Base-by-base conservation (phyloP, 2,113 vertebrate species). In the Chaetodon trifascialis region DNA sequence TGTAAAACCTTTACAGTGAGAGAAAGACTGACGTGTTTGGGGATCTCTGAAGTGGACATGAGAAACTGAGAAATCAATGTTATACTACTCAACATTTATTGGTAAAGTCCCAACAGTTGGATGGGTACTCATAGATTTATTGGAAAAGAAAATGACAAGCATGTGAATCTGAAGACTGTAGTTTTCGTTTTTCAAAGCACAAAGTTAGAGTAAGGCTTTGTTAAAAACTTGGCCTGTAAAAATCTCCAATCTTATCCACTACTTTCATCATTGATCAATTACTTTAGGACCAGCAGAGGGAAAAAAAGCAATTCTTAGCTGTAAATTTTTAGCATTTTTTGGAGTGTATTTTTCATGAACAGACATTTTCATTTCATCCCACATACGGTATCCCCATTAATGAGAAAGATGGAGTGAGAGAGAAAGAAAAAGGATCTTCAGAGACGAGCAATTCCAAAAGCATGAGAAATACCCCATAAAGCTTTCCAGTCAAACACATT, bases 41-140 rank as follows among this genome's bases (percentile, higher is more conserved):
- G 71, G 79, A 83, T 85, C 54, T 87, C 64, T 84, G 74, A 88
- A 84, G 73, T 69, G 44, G 84, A 84, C 64, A 86, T 83, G 54
- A 93, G 73, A 89, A 85, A 84, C 47, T 36, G 47, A 64, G 51
- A 87, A 93, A 92, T 93, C 87, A 69, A 86, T 91, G 83, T 74
- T 73, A 68, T 84, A 44, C 62, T 68, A 47, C 81, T 36, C 64
- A 84, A 80, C 79, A 85, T 88, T 87, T 81, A 49, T 60, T 87
- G 85, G 85, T 79, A 63, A 40, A 56, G 55, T 70, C 83, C 75
- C 86, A 85, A 62, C 52, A 30, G 23, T 40, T 40, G 38, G 46
- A 76, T 44, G 36, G 44, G 52, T 34, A 55, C 69, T 54, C 44
- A 70, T 60, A 55, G 68, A 67, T 11, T 51, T 80, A 25, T 76